Conservation (phyloP, 2,113 vertebrate genomes). For the Urocolius indicus region DNA sequence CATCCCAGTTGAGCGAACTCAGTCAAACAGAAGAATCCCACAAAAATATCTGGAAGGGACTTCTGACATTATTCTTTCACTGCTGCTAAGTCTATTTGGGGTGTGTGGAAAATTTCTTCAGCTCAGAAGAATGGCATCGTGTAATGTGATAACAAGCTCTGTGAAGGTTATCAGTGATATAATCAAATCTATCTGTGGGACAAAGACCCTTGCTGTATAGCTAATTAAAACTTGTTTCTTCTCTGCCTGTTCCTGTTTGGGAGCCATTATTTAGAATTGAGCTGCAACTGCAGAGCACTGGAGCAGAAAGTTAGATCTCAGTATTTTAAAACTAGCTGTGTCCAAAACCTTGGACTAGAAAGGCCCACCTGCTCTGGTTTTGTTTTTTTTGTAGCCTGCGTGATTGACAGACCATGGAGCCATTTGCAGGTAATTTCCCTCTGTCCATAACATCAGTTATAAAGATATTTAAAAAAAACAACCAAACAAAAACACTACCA, state of each 20-base stretch:
- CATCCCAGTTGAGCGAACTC: conserved; percentile 42
- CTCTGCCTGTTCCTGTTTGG: conserved; percentile 52
- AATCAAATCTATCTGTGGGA: conserved; percentile 71
- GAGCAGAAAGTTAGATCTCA: conserved; percentile 65
- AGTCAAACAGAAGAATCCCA: conserved; percentile 70
- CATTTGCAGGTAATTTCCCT: conserved; percentile 52
- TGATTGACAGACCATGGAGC: not conserved
- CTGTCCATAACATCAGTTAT: not conserved
- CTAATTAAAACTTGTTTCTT: conserved; percentile 77
- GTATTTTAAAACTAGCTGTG: conserved; percentile 56
- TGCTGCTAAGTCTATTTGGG: conserved; percentile 40
- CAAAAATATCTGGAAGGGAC: conserved; percentile 59
- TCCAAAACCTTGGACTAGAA: conserved; percentile 64
- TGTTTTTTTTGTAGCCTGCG: conserved; percentile 25
- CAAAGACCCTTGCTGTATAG: conserved; percentile 76
- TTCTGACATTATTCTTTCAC: conserved; percentile 64
- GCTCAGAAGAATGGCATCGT: conserved; percentile 37
- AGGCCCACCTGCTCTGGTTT: not conserved
- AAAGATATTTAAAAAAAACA: not conserved
- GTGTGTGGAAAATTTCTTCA: conserved; percentile 56
- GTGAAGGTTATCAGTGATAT: conserved; percentile 68
- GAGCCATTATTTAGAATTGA: conserved; percentile 63
- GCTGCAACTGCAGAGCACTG: conserved; percentile 52
- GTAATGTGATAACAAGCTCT: conserved; percentile 44
- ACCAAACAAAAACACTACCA: not conserved